Base-by-base conservation (phyloP, 1,140 invertebrate genomes). In the Harpegnathos saltator region DNA sequence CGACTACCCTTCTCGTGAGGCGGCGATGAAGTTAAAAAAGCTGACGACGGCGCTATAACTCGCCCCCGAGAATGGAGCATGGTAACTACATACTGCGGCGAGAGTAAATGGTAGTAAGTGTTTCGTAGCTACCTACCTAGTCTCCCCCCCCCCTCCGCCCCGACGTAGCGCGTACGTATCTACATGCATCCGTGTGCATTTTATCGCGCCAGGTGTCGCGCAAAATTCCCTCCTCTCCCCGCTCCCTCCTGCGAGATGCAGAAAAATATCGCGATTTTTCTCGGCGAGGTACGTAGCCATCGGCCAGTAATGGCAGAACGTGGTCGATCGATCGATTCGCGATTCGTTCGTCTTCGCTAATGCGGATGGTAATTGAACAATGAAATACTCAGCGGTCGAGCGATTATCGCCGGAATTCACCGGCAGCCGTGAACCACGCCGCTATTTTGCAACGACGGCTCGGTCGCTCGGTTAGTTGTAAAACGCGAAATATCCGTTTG, bases 11-110 rank as follows among this genome's bases (percentile, higher is more conserved):
- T 61, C 81, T 88, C 85, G 74, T 72, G 82, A 88, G 83, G 75
- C 78, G 88, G 63, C 85, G 88, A 89, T 85, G 75, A 74, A 86
- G 77, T 90, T 91, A 89, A 91, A 92, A 92, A 91, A 91, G 91
- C 90, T 91, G 90, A 92, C 90, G 85, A 73, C 63, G 89, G 66
- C 78, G 65, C 85, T 89, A 69, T 58, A 80, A 80, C 50, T 87
- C 58, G 71, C 69, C 24, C 38, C 59, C 65, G 54, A 78, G 85
- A 77, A 83, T 83, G 66, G 56, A 86, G 72, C 80, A 14, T 26
- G 19, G 80, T 59, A 87, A 87, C 78, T 87, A 29, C 80, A 69
- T 65, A 68, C 54, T 38, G 48, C 72, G 59, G 52, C 65, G 24
- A 72, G 59, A 87, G 85, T 86, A 87, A 86, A 83, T 87, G 84